Percentiles rank a stretch among this genome's conserved stretches.
Conservation (phyloP, 2,888 invertebrate species). For the Pseudanteris insignis region DNA sequence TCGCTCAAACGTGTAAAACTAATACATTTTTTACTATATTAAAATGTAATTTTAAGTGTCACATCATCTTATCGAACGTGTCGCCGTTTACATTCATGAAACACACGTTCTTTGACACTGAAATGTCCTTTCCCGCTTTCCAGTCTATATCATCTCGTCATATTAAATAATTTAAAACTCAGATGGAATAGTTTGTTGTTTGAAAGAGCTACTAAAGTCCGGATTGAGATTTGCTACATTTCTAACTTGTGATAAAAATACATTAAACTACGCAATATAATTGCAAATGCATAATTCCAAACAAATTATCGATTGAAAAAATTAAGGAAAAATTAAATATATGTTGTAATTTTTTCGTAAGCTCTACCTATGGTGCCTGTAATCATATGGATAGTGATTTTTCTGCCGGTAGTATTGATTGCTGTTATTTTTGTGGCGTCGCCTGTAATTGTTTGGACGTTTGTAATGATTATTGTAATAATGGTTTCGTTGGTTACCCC, state of each 20-base stretch:
- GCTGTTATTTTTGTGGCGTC: conserved; percentile 40
- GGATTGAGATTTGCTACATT: too few relatives aligned
- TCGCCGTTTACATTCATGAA: too few relatives aligned
- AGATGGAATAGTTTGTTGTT: too few relatives aligned
- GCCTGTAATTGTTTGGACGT: conserved; percentile 52
- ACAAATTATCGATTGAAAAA: conserved; percentile 4
- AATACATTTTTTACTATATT: neutral
- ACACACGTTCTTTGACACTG: too few relatives aligned
- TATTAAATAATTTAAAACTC: too few relatives aligned
- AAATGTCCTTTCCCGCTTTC: too few relatives aligned
- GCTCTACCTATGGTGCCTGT: conserved; percentile 56
- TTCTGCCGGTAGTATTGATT: too few relatives aligned
- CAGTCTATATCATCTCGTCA: too few relatives aligned
- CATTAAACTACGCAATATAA: conserved; percentile 3
- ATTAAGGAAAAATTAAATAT: conserved; percentile 5
- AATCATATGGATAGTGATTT: conserved; percentile 52
- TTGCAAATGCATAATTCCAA: conserved; percentile 9
- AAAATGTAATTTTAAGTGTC: neutral
- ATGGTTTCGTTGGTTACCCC: conserved; percentile 57
- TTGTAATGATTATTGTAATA: conserved; percentile 52
- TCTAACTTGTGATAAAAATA: too few relatives aligned
- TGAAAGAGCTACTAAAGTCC: too few relatives aligned
- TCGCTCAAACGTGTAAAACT: conserved; percentile 11
- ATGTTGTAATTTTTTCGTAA: neutral
- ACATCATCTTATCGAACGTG: too few relatives aligned